Evolutionary conservation across 2,113 vertebrate genomes (phyloP), one percentile per base, ranked within the genome.

Genomic region (Prinia subflava): DNA sequence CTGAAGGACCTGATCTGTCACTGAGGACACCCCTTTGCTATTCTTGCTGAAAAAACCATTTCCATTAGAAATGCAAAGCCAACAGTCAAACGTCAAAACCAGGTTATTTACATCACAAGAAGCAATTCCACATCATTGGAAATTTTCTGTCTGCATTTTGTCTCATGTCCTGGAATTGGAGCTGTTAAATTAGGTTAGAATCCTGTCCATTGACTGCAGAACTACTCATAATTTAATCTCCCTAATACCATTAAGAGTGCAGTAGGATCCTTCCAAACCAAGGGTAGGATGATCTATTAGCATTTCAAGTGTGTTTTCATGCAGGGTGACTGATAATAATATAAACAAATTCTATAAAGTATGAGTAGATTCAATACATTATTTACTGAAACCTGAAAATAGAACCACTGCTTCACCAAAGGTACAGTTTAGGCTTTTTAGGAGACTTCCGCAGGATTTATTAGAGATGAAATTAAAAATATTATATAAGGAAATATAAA

Each of bases 191-290:
- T 77, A 90, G 56, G 35, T 93, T 93, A 90, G 75, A 88, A 87
- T 83, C n/a, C 41, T 83, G 68, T 59, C 86, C 71, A 83, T 37
- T 95, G 55, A 93, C 79, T 82, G 65, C 47, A 91, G 44, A 94
- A 82, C 77, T 71, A 37, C 81, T 81, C 52, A 74, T 83, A 67
- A 92, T 81, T 93, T 70, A 83, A 89, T 89, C 68, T 90, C 56
- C 52, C 55, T 92, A 93, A 86, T 83, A 92, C 73, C 50, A 47
- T 92, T 88, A 89, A 83, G 39, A 89, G 56, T 75, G 65, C 77
- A 60, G 79, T 24, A 81, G 68, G 30, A 93, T 59, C 68, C 56
- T 94, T 90, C 71, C 39, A 74, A 57, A 88, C 69, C 63, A 71
- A 90, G 55, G 35, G 18, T 11, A 77, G 55, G 47, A 74, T 74